phyloP scores from a whole-genome alignment of 1,140 invertebrate genomes.

The Rhopalosiphum padi region DNA sequence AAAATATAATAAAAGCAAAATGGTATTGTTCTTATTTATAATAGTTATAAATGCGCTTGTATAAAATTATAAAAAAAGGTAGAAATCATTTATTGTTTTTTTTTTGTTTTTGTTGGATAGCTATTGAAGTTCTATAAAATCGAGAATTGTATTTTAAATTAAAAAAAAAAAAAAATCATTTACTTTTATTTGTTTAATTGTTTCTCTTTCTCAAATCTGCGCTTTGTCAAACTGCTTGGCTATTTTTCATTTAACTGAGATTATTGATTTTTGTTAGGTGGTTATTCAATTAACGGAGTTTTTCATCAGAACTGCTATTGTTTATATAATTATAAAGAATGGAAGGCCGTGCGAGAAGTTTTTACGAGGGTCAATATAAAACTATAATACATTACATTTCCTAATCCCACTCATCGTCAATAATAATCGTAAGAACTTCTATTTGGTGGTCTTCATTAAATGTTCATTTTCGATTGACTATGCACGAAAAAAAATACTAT shows the following conservation, averaged over 20 bases:
- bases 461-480: conserved; percentile 42
- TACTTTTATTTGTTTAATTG: neutral
- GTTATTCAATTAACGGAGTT: neutral
- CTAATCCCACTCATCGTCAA: neutral
- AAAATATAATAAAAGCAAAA: neutral
- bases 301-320: neutral
- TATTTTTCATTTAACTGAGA: neutral
- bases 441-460: conserved; percentile 15
- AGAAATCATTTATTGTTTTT: neutral
- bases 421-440: neutral
- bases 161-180: neutral
- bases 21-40: neutral
- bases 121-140: neutral
- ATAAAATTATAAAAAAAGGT: neutral
- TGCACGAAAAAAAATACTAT: neutral
- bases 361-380: neutral
- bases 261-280: neutral
- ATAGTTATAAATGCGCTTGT: neutral
- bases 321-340: neutral
- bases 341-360: neutral
- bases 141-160: neutral
- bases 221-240: neutral
- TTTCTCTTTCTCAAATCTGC: neutral
- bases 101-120: neutral
- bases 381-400: neutral